Percentiles rank a stretch among this genome's conserved stretches.
Conservation (phyloP, 1,140 invertebrate species). For the Drosophila murphyi region DNA sequence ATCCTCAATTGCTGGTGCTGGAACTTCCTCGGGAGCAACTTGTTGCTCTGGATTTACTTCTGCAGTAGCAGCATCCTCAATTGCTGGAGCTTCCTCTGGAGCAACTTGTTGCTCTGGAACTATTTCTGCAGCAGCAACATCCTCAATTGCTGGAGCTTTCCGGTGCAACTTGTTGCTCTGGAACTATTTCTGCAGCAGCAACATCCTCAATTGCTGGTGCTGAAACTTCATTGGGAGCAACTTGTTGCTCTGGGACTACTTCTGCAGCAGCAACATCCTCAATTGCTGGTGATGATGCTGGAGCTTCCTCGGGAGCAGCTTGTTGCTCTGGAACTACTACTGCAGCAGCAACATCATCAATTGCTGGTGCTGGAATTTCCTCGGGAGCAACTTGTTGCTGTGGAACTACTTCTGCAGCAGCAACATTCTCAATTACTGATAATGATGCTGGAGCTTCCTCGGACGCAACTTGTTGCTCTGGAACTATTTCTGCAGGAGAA, state of each 20-base stretch:
- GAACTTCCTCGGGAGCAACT: not conserved
- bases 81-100: not conserved
- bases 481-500: not conserved
- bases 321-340: not conserved
- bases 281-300: not conserved
- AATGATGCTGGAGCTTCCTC: not conserved
- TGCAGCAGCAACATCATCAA: not conserved
- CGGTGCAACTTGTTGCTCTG: too few species aligned
- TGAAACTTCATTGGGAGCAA: not conserved
- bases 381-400: too few species aligned
- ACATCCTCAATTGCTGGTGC: too few species aligned
- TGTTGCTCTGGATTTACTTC: not conserved
- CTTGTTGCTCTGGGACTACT: too few species aligned
- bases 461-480: not conserved
- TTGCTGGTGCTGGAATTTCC: not conserved
- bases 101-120: too few species aligned
- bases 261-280: not conserved
- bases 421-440: not conserved
- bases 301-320: not conserved
- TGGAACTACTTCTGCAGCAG: not conserved
- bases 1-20: not conserved
- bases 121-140: too few species aligned
- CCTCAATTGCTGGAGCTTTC: too few species aligned
- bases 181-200: too few species aligned
- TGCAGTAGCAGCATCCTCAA: not conserved